These are phyloP conservation scores for Lophochroa leadbeateri DNA, from an alignment of 2,113 vertebrate genomes.

Conservation along the genomic window DNA sequence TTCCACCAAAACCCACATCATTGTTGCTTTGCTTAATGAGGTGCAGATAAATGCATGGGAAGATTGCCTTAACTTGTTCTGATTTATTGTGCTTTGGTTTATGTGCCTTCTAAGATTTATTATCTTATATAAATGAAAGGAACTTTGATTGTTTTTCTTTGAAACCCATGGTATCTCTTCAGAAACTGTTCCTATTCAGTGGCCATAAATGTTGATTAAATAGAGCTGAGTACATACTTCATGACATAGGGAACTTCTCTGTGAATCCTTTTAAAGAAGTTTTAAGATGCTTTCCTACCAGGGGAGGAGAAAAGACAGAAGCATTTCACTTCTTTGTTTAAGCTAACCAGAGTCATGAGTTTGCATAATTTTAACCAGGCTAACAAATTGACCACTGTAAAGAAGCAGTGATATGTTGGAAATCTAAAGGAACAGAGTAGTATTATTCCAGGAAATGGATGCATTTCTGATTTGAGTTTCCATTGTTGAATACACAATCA, in stretches of 20 bases:
- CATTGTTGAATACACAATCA: background rate
- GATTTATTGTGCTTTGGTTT: background rate
- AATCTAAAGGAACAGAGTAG: background rate
- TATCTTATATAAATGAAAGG: background rate
- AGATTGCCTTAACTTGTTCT: background rate
- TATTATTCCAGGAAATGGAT: background rate
- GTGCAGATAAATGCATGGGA: rapidly evolving
- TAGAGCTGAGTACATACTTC: background rate
- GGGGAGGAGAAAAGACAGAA: background rate
- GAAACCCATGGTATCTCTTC: background rate
- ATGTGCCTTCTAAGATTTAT: background rate
- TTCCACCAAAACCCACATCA: background rate
- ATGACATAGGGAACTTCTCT: background rate
- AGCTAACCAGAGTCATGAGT: rapidly evolving
- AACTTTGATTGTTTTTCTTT: background rate
- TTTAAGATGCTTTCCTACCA: background rate
- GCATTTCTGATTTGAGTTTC: background rate
- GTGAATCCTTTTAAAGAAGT: background rate
- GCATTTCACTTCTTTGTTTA: background rate
- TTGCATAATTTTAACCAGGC: background rate
- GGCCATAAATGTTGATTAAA: background rate
- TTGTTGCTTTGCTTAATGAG: background rate
- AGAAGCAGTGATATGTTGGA: background rate
- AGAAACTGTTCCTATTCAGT: background rate
- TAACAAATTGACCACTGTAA: background rate